Percentiles rank a stretch among this genome's conserved stretches.
Conservation (phyloP, 2,797 vertebrate species). For the Kryptopterus vitreolus region DNA sequence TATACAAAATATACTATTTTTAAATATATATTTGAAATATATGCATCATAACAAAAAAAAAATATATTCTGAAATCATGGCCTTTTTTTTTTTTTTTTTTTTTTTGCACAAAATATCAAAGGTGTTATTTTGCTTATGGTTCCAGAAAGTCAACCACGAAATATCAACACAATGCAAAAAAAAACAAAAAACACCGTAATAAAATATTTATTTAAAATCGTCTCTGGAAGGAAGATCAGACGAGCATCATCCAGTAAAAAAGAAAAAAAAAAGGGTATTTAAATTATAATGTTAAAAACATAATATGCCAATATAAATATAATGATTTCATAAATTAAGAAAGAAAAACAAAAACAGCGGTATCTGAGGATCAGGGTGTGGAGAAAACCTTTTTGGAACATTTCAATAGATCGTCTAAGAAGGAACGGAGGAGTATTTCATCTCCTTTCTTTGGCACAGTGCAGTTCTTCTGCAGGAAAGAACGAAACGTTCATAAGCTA, state of each 20-base stretch:
- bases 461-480: slow-evolving; percentile 30
- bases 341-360: neutral
- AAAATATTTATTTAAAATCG: neutral
- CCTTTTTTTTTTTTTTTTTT: too few relatives aligned
- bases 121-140: too few relatives aligned
- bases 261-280: too few relatives aligned
- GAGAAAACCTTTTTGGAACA: slow-evolving; percentile 43
- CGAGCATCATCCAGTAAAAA: neutral
- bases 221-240: too few relatives aligned
- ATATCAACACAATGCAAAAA: neutral
- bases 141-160: neutral
- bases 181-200: neutral
- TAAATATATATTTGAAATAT: too few relatives aligned
- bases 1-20: too few relatives aligned
- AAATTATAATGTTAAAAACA: neutral
- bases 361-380: neutral
- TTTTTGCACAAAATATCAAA: too few relatives aligned
- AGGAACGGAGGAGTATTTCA: rapidly evolving
- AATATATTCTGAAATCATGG: too few relatives aligned
- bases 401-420: rapidly evolving
- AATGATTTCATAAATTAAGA: slow-evolving; percentile 14
- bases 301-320: neutral
- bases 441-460: neutral
- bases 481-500: neutral
- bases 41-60: too few relatives aligned